Percentiles rank a stretch among this genome's conserved stretches.
phyloP scores from a whole-genome alignment of 2,113 vertebrate species.

The Callopanchax toddi region DNA sequence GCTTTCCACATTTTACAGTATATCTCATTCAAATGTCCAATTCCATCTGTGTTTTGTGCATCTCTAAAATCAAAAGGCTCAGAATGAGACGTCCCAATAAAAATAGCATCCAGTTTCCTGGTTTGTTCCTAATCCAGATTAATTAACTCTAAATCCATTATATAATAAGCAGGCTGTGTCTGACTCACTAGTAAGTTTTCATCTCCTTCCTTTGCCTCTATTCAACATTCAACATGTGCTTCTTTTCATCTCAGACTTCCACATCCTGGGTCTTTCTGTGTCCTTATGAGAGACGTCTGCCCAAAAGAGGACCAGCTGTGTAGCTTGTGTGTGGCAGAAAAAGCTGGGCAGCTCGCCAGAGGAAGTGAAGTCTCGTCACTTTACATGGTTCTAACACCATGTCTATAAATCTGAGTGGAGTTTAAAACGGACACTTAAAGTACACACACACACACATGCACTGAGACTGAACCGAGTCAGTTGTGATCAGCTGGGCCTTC shows the following conservation, averaged over 20 bases:
- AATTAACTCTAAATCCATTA: constrained; percentile 55
- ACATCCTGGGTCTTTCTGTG: neutral
- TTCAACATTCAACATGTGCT: neutral
- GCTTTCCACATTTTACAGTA: too few relatives aligned
- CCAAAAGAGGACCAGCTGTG: constrained; percentile 5
- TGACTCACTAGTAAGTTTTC: constrained; percentile 39
- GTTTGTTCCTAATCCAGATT: constrained; percentile 64
- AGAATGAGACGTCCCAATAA: constrained; percentile 5
- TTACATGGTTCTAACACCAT: constrained; percentile 19
- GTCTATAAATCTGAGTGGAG: constrained; percentile 49
- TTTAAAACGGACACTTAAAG: constrained; percentile 45
- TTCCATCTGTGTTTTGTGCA: too few relatives aligned
- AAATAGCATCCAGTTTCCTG: constrained; percentile 41
- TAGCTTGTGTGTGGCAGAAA: neutral
- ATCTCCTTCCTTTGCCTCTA: constrained; percentile 16
- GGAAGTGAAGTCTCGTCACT: constrained; percentile 10
- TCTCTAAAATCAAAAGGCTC: too few relatives aligned
- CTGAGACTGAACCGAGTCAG: constrained; percentile 1
- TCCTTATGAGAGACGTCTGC: constrained; percentile 7
- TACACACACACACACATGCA: neutral
- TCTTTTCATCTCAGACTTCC: constrained; percentile 2
- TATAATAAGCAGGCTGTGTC: constrained; percentile 35
- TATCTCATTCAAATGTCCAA: too few relatives aligned
- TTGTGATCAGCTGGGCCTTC: constrained; percentile 17
- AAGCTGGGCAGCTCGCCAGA: neutral